These are phyloP conservation scores for Aleiodes alternator DNA, from an alignment of 2,888 invertebrate genomes.

Conservation along the genomic window DNA sequence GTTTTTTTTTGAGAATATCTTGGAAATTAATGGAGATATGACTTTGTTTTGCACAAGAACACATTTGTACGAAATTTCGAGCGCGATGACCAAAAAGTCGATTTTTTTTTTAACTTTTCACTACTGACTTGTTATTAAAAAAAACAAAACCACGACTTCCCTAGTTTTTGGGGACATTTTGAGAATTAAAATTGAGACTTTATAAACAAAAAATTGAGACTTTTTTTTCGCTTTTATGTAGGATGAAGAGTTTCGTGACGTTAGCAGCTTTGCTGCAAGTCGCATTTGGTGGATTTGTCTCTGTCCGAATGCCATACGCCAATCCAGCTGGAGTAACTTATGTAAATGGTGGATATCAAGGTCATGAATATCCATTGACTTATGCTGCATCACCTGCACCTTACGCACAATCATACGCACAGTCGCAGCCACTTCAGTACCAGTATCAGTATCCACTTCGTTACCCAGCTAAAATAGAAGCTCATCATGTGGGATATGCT, in stretches of 20 bases:
- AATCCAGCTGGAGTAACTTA: constrained; percentile 79
- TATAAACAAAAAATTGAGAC: too few species aligned
- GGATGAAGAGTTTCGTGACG: constrained; percentile 69
- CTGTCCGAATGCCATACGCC: constrained; percentile 75
- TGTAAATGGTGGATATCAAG: constrained; percentile 65
- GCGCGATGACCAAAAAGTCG: too few species aligned
- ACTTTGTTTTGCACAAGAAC: too few species aligned
- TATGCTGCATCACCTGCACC: constrained; percentile 55
- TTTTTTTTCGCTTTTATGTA: constrained; percentile 44
- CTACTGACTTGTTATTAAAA: too few species aligned
- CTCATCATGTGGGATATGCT: constrained; percentile 68
- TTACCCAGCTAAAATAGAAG: constrained; percentile 57
- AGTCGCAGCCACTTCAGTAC: constrained; percentile 23
- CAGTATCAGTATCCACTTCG: constrained; percentile 52
- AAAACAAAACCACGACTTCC: too few species aligned
- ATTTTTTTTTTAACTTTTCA: too few species aligned
- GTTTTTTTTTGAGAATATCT: too few species aligned
- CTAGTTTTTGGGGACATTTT: too few species aligned
- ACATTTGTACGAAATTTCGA: too few species aligned
- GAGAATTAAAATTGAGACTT: too few species aligned
- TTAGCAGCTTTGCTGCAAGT: constrained; percentile 68
- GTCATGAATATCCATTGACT: constrained; percentile 62
- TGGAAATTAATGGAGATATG: too few species aligned
- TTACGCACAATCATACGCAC: constrained; percentile 39
- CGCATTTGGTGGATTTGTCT: constrained; percentile 65